Conservation (phyloP, 2,113 vertebrate genomes). For the Orthochromis malagaraziensis region DNA sequence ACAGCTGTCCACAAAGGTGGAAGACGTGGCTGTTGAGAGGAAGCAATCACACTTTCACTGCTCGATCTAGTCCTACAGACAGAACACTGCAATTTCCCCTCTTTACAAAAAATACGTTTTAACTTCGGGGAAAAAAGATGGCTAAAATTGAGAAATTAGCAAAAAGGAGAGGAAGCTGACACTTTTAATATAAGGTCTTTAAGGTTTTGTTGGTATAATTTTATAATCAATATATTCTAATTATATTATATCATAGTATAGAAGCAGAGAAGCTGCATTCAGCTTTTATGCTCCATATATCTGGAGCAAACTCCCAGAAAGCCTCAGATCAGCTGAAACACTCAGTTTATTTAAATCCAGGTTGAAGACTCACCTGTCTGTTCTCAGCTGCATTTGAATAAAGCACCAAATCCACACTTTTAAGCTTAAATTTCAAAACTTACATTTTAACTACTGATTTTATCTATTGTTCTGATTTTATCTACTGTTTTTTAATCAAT, state of each 20-base stretch:
- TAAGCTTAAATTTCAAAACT: not conserved
- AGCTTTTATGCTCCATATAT: not conserved
- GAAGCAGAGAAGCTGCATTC: not conserved
- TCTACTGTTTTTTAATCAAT: not conserved
- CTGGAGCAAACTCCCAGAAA: not conserved
- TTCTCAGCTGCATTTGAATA: not conserved
- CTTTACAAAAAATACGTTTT: not conserved
- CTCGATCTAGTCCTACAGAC: not conserved
- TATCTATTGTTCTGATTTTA: not conserved
- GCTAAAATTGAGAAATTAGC: not conserved
- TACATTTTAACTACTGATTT: fast-evolving
- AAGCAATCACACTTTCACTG: not conserved
- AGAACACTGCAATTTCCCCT: not conserved
- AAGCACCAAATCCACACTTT: not conserved
- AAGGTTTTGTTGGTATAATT: not conserved
- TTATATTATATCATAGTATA: not conserved
- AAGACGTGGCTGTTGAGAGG: constrained; percentile 67
- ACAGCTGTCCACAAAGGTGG: constrained; percentile 83
- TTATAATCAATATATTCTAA: not conserved
- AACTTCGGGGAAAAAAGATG: fast-evolving
- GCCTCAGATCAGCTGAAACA: not conserved
- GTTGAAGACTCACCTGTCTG: fast-evolving
- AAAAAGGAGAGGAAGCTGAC: not conserved
- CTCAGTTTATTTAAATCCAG: not conserved
- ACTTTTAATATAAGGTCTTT: not conserved